Evolutionary conservation across 2,113 vertebrate genomes (phyloP).

Genomic region (Hippopotamus amphibius): DNA sequence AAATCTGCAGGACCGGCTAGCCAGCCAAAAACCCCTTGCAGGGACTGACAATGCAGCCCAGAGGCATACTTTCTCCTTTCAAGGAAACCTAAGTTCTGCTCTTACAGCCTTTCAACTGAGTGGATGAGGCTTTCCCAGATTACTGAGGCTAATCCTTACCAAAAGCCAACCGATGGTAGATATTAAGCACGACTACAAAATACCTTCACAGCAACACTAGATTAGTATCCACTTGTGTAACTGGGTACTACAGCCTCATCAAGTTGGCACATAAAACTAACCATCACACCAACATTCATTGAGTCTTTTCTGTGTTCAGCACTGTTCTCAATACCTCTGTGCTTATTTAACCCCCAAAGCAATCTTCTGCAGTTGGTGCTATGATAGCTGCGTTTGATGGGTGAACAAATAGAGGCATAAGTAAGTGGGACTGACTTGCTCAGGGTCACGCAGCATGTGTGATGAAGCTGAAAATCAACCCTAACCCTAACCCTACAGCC

Average conservation of each 20-base stretch:
- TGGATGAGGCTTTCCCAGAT: neutral
- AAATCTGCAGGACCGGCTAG: neutral
- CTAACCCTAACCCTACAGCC: neutral
- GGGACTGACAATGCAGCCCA: too few species aligned
- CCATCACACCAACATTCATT: neutral
- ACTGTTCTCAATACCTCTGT: neutral
- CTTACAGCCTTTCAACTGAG: neutral
- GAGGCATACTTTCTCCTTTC: neutral
- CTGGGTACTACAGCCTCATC: too few species aligned
- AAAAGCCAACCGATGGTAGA: neutral
- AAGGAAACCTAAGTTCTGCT: neutral
- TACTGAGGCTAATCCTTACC: neutral
- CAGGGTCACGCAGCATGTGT: neutral
- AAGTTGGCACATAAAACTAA: neutral
- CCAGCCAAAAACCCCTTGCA: neutral
- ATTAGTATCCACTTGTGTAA: neutral
- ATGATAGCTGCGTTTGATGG: neutral
- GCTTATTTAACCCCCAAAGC: neutral
- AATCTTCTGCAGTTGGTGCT: neutral
- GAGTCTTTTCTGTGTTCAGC: neutral
- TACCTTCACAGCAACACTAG: neutral
- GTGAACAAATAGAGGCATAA: neutral
- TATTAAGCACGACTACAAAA: neutral
- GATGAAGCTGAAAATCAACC: neutral
- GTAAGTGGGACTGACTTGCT: neutral